These are phyloP conservation scores for Cetonia aurata DNA, from an alignment of 2,888 invertebrate species.

Conservation along the genomic window DNA sequence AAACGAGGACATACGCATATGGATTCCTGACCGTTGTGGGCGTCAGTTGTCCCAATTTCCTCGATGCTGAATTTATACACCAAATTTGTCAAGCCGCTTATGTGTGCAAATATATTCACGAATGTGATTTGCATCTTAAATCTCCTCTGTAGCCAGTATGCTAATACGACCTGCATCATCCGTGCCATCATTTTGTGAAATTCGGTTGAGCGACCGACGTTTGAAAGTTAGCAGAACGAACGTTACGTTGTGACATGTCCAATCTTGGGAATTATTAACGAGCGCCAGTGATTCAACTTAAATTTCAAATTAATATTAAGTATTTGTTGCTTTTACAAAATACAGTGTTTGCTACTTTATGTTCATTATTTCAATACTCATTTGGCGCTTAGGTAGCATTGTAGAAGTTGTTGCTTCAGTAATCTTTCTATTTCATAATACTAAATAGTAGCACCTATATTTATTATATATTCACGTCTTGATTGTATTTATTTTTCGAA, in stretches of 20 bases:
- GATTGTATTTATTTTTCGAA: no score
- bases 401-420: no score
- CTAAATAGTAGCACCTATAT: no score
- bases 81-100: conserved; percentile 33
- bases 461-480: no score
- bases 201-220: conserved; percentile 13
- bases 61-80: conserved; percentile 34
- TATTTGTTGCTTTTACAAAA: no score
- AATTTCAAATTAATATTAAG: no score
- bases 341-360: no score
- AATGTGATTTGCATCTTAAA: conserved; percentile 40
- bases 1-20: not conserved
- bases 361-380: no score
- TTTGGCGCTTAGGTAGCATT: no score
- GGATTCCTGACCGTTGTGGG: conserved; percentile 1
- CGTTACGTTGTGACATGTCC: not conserved
- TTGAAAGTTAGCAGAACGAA: conserved; percentile 30
- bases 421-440: no score
- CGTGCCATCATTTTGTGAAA: conserved; percentile 17
- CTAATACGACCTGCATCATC: conserved; percentile 34
- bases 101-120: conserved; percentile 40
- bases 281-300: no score
- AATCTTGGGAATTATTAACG: not conserved
- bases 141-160: conserved; percentile 26
- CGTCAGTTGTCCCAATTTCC: conserved; percentile 34